A percentile compares a stretch with the other conserved stretches of the same genome.
phyloP scores from a whole-genome alignment of 2,888 invertebrate genomes.

The Netelia fuscicornis region DNA sequence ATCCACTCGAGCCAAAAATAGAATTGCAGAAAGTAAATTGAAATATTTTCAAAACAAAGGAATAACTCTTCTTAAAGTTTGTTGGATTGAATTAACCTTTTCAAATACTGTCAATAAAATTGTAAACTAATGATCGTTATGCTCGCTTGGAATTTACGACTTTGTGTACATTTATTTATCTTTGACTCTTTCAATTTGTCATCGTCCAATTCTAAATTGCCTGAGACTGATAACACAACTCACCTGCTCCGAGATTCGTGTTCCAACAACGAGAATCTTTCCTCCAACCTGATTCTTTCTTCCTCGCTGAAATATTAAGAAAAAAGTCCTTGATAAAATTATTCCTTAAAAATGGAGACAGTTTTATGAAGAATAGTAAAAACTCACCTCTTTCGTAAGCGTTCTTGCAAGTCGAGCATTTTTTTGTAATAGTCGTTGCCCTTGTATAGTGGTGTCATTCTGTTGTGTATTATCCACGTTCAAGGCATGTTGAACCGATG shows the following conservation, averaged over 20 bases:
- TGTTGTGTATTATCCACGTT: slow-evolving; percentile 26
- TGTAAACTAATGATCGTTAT: background rate
- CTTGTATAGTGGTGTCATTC: slow-evolving; percentile 76
- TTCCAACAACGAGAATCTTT: slow-evolving; percentile 78
- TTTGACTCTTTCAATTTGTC: background rate
- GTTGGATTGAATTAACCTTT: background rate
- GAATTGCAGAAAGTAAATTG: background rate
- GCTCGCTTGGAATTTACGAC: background rate
- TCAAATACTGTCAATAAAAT: background rate
- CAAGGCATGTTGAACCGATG: slow-evolving; percentile 47
- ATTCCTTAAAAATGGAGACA: background rate
- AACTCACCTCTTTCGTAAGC: slow-evolving; percentile 80
- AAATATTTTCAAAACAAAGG: slow-evolving; percentile 12
- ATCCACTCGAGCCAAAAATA: too few species aligned
- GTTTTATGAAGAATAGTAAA: background rate
- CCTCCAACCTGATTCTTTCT: slow-evolving; percentile 81
- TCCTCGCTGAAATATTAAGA: slow-evolving; percentile 77
- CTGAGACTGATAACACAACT: background rate
- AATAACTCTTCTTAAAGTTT: background rate
- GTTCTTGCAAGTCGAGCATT: slow-evolving; percentile 82
- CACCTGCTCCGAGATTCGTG: slow-evolving; percentile 81
- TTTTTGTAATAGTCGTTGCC: slow-evolving; percentile 79
- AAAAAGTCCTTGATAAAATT: slow-evolving; percentile 33
- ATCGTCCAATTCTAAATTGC: background rate
- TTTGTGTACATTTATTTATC: background rate